Evolutionary conservation across 1,140 invertebrate genomes (phyloP).

Genomic region (Pogonognathellus flavescens): DNA sequence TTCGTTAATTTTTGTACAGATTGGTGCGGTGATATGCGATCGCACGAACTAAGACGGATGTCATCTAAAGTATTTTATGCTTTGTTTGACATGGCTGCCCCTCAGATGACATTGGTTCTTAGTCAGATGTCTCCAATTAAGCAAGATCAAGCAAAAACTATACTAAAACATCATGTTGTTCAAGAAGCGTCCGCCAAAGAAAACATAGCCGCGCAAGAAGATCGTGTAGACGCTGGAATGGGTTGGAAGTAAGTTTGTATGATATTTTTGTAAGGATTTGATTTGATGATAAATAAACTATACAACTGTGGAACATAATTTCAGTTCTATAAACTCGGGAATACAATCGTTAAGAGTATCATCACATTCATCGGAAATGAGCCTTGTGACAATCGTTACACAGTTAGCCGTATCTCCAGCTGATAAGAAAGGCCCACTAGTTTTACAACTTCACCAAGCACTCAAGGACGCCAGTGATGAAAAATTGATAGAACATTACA

Average conservation of each 20-base stretch:
- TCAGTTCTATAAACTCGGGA: constrained; percentile 62
- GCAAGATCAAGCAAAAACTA: constrained; percentile 66
- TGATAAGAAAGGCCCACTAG: constrained; percentile 43
- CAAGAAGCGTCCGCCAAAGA: constrained; percentile 48
- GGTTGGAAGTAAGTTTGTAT: constrained; percentile 57
- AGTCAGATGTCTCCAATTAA: constrained; percentile 60
- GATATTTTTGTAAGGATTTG: neutral
- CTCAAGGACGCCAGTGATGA: constrained; percentile 62
- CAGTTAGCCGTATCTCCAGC: constrained; percentile 56
- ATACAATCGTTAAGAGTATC: constrained; percentile 63
- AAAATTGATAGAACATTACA: constrained; percentile 64
- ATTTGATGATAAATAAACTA: no score
- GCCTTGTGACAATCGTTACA: constrained; percentile 58
- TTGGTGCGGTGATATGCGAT: constrained; percentile 65
- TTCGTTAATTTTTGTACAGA: constrained; percentile 37
- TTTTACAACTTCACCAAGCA: constrained; percentile 46
- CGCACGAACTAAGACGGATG: constrained; percentile 64
- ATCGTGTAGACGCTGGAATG: constrained; percentile 54
- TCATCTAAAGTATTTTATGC: constrained; percentile 66
- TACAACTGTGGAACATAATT: constrained; percentile 13
- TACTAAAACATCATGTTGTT: constrained; percentile 62
- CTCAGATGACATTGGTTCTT: constrained; percentile 65
- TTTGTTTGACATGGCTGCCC: constrained; percentile 66
- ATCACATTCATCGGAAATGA: constrained; percentile 33
- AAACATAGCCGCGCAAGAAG: constrained; percentile 39